Evolutionary conservation across 2,888 invertebrate species (phyloP), one percentile per base, ranked within the genome.

Genomic region (Mellilla xanthometata): DNA sequence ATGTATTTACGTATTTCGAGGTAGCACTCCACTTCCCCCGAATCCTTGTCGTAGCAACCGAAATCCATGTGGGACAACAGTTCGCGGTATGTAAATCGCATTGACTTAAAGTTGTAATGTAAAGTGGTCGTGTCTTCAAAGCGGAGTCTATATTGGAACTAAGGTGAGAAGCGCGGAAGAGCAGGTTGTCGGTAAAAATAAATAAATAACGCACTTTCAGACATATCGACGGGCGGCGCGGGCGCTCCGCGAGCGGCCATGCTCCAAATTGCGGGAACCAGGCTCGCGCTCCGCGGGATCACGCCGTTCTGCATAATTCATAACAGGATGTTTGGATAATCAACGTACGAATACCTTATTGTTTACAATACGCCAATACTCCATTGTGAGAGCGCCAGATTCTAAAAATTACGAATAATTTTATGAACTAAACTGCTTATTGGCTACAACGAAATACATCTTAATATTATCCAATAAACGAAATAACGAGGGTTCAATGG

Each of bases 21-120:
- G 90, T 92, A 93, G 85, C 92, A 93, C 88, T 93, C 93, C 84
- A 92, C 87, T 77, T 93, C 93, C 62, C 93, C 93, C 49, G 93
- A 93, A 65, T 91, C 91, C 73, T 92, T 93, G 82, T 92, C 91
- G 76, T 90, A 84, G 81, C 91, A 92, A 72, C 92, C 93, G 81
- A 91, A 91, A 86, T 91, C 91, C 91, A 93, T 93, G 79, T 68
- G 74, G 72, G 64, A 63, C 46, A 61, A 63, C 55, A 63, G 51
- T 60, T 57, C 61, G 66, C 68, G 68, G 52, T 66, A 61, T 66
- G 62, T 66, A 49, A 65, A 65, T 66, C 68, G 74, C 82, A 83
- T 85, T 76, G 71, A 76, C 68, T 59, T 54, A 46, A 72, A 72
- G 36, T 35, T 41, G 39, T 26, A 66, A 65, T 60, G 60, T 71